Evolutionary conservation across 2,888 invertebrate species (phyloP), one percentile per base, ranked within the genome.

Genomic region (Formica aserva): DNA sequence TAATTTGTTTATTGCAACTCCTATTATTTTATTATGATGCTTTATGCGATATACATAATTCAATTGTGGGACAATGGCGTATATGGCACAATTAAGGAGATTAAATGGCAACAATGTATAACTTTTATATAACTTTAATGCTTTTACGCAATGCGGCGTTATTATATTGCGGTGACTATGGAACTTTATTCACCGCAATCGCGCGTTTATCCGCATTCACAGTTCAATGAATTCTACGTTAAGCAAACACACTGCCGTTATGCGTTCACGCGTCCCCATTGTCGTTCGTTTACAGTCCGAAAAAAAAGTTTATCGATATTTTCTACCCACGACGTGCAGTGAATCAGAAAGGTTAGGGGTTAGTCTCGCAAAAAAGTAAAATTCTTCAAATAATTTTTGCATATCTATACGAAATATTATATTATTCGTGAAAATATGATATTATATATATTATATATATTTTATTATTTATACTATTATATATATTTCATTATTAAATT

Each of bases 161-260:
- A 66, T 52, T 52, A 52, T n/a, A 52, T 78, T 65, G 78, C 55
- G 66, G 78, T 45, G 45, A 55, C 29, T 32, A 65, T 60, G 26
- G 18, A 77, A 78, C 66, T 82, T 82, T 83, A 78, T 83, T 78
- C 69, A 67, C 45, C 57, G 77, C 60, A 48, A 57, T 67, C 45
- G 29, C n/a, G 57, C 66, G 41, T 83, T 83, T 83, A 83, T 83
- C 83, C 62, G 15, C 13, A 35, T 11, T 84, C 72, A 74, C 74
- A 62, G 71, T 86, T 81, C 86, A 77, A 77, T 84, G 67, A 86
- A 82, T 86, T 41, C 13, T 76, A 62, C 76, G 86, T 82, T 80
- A 82, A 82, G 26, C 77, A 86, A 84, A 82, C 82, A 78, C 69
- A 15, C 72, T 74, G 32, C 52, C 52, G 81, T 86, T 80, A 76